A percentile compares a stretch with the other conserved stretches of the same genome.
Evolutionary conservation across 2,797 vertebrate genomes (phyloP).

Genomic region (Calcarius lapponicus): DNA sequence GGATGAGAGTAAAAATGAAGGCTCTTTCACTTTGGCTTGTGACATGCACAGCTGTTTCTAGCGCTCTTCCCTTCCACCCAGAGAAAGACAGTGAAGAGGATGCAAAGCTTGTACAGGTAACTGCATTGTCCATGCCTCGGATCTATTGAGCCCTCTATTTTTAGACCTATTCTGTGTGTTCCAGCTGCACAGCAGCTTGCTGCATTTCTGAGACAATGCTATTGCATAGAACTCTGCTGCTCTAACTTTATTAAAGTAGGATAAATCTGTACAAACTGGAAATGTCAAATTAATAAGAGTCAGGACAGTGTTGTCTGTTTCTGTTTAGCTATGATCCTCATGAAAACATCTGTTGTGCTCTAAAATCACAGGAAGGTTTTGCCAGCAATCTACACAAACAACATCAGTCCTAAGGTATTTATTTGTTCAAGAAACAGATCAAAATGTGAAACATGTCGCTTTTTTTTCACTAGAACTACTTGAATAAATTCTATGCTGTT

Average conservation of each 20-base stretch:
- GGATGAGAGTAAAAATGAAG: conserved; percentile 45
- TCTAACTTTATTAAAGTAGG: background rate
- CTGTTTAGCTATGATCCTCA: background rate
- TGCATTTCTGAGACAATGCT: background rate
- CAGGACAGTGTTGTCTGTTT: background rate
- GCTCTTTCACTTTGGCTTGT: conserved; percentile 21
- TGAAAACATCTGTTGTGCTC: background rate
- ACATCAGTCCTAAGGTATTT: background rate
- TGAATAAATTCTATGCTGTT: conserved; percentile 84
- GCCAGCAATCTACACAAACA: background rate
- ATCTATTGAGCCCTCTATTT: background rate
- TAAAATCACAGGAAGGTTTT: background rate
- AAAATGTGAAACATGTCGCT: background rate
- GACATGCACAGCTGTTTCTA: conserved; percentile 9
- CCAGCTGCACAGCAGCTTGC: background rate
- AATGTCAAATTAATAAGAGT: background rate
- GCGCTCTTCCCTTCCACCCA: background rate
- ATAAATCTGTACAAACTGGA: background rate
- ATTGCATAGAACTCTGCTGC: background rate
- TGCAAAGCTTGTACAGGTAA: conserved; percentile 70
- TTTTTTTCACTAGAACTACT: conserved; percentile 80
- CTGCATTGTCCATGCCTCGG: background rate
- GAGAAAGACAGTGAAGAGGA: conserved; percentile 31
- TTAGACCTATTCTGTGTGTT: background rate
- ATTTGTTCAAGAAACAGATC: background rate